These are phyloP conservation scores for Mormyrus hasselquistii DNA, from an alignment of 2,797 vertebrate genomes.

Conservation along the genomic window DNA sequence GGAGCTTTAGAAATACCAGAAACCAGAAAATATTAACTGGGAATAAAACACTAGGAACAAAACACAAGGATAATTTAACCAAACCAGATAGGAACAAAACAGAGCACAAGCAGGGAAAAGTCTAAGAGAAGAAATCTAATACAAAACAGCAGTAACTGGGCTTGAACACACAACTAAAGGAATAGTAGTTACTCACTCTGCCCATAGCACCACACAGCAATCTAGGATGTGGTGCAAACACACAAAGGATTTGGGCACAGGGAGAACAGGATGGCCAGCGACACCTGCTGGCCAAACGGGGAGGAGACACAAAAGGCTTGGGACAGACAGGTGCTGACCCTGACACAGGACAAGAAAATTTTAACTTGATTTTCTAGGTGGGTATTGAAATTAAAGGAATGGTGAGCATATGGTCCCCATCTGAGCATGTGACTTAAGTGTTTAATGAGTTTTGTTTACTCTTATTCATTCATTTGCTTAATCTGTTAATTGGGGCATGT, in stretches of 20 bases:
- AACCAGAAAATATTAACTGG: not conserved
- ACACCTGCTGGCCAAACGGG: not conserved
- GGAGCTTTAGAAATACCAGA: not conserved
- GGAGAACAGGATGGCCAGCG: not conserved
- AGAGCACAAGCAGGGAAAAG: not conserved
- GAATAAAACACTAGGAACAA: not conserved
- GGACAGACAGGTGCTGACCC: not conserved
- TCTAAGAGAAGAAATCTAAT: not conserved
- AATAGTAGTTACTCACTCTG: not conserved
- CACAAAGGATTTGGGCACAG: not conserved
- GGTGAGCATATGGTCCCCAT: not conserved
- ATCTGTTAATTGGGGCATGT: not conserved
- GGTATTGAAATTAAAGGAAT: not conserved
- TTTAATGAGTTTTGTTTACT: not conserved
- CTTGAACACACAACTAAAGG: not conserved
- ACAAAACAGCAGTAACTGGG: not conserved
- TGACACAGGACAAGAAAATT: not conserved
- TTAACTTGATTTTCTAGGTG: not conserved
- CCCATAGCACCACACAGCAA: not conserved
- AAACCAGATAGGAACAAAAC: not conserved
- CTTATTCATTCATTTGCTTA: not conserved
- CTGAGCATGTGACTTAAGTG: not conserved
- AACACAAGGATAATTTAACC: not conserved
- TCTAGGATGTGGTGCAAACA: not conserved
- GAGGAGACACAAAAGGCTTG: not conserved